Evolutionary conservation across 2,113 vertebrate species (phyloP).

Genomic region (Cebus imitator): DNA sequence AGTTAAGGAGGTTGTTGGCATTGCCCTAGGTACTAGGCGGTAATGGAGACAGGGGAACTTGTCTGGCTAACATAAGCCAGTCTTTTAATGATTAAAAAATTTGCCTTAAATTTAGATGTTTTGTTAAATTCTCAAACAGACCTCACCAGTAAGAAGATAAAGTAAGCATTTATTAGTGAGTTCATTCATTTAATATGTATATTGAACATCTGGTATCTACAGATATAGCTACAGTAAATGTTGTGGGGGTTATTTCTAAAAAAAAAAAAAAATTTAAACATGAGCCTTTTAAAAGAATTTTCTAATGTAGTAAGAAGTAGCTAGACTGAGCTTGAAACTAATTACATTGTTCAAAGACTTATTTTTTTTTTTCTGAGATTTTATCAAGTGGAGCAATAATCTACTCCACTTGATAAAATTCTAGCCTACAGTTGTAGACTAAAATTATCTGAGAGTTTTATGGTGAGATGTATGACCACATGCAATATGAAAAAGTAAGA

Average conservation of each 20-base stretch:
- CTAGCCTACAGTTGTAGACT: background rate
- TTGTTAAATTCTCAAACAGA: background rate
- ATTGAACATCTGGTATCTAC: background rate
- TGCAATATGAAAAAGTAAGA: conserved; percentile 1
- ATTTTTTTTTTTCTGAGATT: background rate
- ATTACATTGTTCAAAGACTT: background rate
- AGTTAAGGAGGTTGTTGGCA: background rate
- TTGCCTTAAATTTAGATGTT: conserved; percentile 41
- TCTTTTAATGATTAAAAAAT: background rate
- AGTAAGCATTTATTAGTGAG: background rate
- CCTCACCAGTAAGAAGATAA: background rate
- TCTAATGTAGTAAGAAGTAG: background rate
- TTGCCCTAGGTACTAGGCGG: background rate
- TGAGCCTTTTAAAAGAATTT: background rate
- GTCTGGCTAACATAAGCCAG: background rate
- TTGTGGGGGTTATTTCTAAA: background rate
- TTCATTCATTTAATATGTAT: background rate
- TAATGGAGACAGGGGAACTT: background rate
- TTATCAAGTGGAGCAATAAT: conserved; percentile 10
- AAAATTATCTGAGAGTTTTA: background rate
- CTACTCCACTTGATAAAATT: background rate
- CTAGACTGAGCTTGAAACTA: background rate
- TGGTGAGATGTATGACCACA: background rate
- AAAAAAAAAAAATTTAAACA: background rate
- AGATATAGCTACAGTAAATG: background rate